Percentiles rank a stretch among this genome's conserved stretches.
phyloP scores from a whole-genome alignment of 2,113 vertebrate genomes.

The Tachycineta bicolor region DNA sequence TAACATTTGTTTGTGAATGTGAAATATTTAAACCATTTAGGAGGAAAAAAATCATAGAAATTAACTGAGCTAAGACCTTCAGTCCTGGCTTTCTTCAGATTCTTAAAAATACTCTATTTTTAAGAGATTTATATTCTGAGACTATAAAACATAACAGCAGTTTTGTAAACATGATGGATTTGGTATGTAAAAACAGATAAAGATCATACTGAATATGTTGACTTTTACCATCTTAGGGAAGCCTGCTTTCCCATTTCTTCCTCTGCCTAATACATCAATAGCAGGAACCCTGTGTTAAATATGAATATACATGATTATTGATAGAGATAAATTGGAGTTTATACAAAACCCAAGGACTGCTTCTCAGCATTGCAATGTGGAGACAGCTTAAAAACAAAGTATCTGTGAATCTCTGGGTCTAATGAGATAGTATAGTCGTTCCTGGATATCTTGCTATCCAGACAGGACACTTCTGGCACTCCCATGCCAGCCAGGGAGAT shows the following conservation, averaged over 20 bases:
- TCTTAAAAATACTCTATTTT: background rate
- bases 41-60: background rate
- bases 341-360: background rate
- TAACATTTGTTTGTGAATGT: background rate
- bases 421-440: background rate
- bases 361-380: background rate
- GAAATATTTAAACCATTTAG: background rate
- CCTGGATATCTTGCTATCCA: background rate
- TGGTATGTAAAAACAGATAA: background rate
- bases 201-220: background rate
- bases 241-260: background rate
- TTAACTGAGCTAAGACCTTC: background rate
- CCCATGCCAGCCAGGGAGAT: background rate
- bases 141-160: background rate
- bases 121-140: background rate
- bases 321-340: background rate
- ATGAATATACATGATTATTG: background rate
- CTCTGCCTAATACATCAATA: background rate
- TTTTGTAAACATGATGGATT: background rate
- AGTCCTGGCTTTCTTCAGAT: background rate
- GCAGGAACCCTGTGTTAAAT: background rate
- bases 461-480: background rate
- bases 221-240: background rate
- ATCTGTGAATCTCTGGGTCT: background rate
- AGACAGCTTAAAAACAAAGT: background rate